Conservation (phyloP, 1,140 invertebrate species). For the Trichomalopsis sarcophagae region DNA sequence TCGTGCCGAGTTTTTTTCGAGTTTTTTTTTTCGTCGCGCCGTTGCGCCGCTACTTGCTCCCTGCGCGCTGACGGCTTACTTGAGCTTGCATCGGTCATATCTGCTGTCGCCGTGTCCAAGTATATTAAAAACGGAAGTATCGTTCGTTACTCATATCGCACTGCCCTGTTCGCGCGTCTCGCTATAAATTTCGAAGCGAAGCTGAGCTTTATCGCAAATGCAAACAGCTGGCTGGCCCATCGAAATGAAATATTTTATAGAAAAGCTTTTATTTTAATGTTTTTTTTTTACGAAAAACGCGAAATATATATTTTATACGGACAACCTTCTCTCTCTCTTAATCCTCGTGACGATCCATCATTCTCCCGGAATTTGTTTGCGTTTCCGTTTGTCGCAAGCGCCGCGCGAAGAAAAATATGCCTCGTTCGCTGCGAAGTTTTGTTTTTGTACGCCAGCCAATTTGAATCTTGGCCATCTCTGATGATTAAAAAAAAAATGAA, state of each 20-base stretch:
- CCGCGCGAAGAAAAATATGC: conserved; percentile 8
- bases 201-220: background rate
- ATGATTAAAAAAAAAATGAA: conserved; percentile 36
- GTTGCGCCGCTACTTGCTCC: background rate
- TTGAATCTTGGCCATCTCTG: conserved; percentile 22
- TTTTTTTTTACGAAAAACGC: background rate
- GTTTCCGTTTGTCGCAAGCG: background rate
- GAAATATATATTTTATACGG: background rate
- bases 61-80: background rate
- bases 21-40: conserved; percentile 23
- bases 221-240: background rate
- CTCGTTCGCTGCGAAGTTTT: background rate
- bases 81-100: background rate
- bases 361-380: background rate
- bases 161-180: background rate
- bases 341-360: conserved; percentile 1
- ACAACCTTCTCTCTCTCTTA: background rate
- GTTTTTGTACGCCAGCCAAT: conserved; percentile 27
- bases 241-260: background rate
- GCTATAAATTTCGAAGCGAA: background rate
- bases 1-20: background rate
- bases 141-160: conserved; percentile 7
- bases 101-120: background rate
- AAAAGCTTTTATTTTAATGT: background rate
- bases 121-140: conserved; percentile 15